Percentiles rank a stretch among this genome's conserved stretches.
Evolutionary conservation across 1,140 invertebrate species (phyloP).

Genomic region (Trachelipus rathkii): DNA sequence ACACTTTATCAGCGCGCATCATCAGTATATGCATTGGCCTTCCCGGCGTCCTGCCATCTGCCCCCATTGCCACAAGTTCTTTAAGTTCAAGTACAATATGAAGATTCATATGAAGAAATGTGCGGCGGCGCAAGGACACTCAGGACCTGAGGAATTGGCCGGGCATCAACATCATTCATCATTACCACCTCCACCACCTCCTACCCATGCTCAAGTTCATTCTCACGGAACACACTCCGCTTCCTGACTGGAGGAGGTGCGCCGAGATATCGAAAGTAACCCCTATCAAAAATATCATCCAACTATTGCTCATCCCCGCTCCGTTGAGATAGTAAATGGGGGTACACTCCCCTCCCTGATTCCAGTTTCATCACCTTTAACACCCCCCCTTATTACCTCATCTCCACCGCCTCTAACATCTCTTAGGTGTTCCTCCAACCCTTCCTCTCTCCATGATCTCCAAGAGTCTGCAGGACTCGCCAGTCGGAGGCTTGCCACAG

Average conservation of each 20-base stretch:
- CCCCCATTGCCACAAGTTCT: constrained; percentile 46
- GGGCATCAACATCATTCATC: constrained; percentile 8
- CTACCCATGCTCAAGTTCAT: constrained; percentile 33
- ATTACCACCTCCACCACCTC: not conserved
- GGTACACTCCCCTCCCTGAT: constrained; percentile 25
- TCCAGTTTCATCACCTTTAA: constrained; percentile 27
- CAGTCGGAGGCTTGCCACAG: constrained; percentile 35
- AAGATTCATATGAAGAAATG: constrained; percentile 46
- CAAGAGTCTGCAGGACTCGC: not conserved
- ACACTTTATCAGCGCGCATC: constrained; percentile 45
- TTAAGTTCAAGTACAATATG: constrained; percentile 47
- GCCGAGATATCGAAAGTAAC: constrained; percentile 40
- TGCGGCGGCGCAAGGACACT: constrained; percentile 41
- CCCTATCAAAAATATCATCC: constrained; percentile 29
- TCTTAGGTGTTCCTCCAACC: not conserved
- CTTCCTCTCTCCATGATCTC: not conserved
- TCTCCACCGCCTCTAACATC: constrained; percentile 14
- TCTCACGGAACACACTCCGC: constrained; percentile 42
- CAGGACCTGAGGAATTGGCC: constrained; percentile 33
- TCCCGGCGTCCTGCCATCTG: constrained; percentile 45
- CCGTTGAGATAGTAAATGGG: not conserved
- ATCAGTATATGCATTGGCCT: constrained; percentile 46
- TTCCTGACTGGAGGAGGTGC: constrained; percentile 41
- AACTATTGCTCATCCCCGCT: constrained; percentile 20
- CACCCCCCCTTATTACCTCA: constrained; percentile 29